Evolutionary conservation across 2,113 vertebrate species (phyloP), one percentile per base, ranked within the genome.

Genomic region (Oryzias woworae): DNA sequence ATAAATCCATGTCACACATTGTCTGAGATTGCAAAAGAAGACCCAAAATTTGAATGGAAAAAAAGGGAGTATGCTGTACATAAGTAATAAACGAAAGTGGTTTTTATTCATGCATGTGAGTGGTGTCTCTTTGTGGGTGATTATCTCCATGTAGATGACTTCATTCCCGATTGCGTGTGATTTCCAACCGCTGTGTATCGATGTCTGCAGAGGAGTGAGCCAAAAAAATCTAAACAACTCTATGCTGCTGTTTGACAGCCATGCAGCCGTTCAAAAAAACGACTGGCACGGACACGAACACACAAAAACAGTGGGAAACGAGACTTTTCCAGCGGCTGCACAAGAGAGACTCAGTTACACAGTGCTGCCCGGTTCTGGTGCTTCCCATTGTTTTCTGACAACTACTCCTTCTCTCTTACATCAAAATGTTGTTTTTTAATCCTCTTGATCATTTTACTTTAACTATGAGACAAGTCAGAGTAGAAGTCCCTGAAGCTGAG

Each of bases 321-420:
- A 78, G 77, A 72, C 75, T 80, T 87, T 87, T 86, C 85, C 84
- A 85, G 64, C 75, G 74, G 79, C 66, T 65, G 60, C 63, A 77
- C 51, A 69, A 80, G 63, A 75, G 71, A 58, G 65, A 52, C 75
- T 79, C 16, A 53, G 77, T 72, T 83, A 77, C 64, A 56, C 70
- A 76, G 78, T 87, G 69, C 75, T 87, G 69, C 64, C 13, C 45
- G 61, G 76, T 76, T 80, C 58, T 81, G 85, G 83, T 76, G 82
- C 82, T 87, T 87, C 78, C 87, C 73, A 74, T 81, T 73, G 54
- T 8, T 47, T 47, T 47, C 7, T 47, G n/a, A 51, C 58, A 58
- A 31, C 54, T 61, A 20, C 60, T 73, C 54, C 46, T 51, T 49
- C 53, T 60, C 56, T 67, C 14, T 51, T 42, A 15, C 55, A 58